These are phyloP conservation scores for Ceyx cyanopectus DNA, from an alignment of 2,113 vertebrate species.

Conservation along the genomic window DNA sequence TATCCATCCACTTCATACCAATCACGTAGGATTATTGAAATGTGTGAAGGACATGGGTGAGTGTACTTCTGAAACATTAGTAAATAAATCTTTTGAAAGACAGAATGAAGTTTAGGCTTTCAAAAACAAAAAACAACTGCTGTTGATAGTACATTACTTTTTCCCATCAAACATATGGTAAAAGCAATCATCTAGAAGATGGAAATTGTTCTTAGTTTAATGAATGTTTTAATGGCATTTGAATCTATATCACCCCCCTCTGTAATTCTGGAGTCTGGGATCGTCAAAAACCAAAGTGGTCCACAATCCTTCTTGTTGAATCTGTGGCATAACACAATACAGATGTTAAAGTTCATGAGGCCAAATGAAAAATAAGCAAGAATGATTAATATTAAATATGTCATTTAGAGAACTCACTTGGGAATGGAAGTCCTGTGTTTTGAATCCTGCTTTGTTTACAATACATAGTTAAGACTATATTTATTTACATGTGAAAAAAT, in stretches of 20 bases:
- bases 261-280: background rate
- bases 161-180: background rate
- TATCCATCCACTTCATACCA: background rate
- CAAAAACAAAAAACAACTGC: background rate
- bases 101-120: background rate
- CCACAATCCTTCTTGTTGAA: background rate
- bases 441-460: background rate
- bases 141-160: background rate
- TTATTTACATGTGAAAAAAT: background rate
- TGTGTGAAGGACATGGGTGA: accelerated
- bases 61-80: background rate
- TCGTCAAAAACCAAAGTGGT: background rate
- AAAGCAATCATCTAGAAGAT: background rate
- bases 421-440: background rate
- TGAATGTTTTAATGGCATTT: background rate
- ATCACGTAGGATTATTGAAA: background rate
- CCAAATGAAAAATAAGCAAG: background rate
- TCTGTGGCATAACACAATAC: background rate
- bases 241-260: background rate
- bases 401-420: background rate
- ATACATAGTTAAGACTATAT: background rate
- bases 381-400: background rate
- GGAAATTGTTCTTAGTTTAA: background rate
- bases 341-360: background rate
- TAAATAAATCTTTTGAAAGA: background rate